Percentiles rank a stretch among this genome's conserved stretches.
phyloP scores from a whole-genome alignment of 2,797 vertebrate genomes.

The Aulostomus chinensis region DNA sequence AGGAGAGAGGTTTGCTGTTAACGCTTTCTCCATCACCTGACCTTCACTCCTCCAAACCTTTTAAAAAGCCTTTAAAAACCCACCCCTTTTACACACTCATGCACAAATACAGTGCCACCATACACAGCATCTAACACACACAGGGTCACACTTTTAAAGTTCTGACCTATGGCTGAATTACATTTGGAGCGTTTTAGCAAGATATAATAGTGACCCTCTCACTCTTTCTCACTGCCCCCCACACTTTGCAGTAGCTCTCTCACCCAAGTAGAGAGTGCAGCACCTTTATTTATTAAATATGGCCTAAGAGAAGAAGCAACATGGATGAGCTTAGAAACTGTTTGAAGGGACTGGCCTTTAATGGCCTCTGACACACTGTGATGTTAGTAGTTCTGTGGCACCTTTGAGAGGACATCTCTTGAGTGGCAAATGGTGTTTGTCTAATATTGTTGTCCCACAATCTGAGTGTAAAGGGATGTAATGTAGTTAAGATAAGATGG shows the following conservation, averaged over 20 bases:
- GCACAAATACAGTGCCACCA: constrained; percentile 35
- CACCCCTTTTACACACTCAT: constrained; percentile 53
- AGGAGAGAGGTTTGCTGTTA: constrained; percentile 67
- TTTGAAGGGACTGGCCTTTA: constrained; percentile 60
- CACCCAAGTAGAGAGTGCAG: constrained; percentile 51
- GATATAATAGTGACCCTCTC: constrained; percentile 75
- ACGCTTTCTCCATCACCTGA: constrained; percentile 75
- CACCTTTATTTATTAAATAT: constrained; percentile 82
- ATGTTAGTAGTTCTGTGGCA: too few species aligned
- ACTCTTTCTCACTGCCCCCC: constrained; percentile 38
- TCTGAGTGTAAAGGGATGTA: constrained; percentile 25
- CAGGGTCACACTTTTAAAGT: constrained; percentile 73
- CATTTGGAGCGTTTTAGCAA: constrained; percentile 78
- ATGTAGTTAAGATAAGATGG: too few species aligned
- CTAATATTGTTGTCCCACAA: constrained; percentile 31
- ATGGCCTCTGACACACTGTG: too few species aligned
- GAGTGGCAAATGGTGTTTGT: constrained; percentile 56
- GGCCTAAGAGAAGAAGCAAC: constrained; percentile 61
- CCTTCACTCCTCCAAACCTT: constrained; percentile 79
- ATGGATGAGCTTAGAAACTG: constrained; percentile 57
- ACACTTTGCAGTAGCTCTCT: constrained; percentile 61
- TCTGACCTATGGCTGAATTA: constrained; percentile 78
- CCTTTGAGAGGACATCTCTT: constrained; percentile 45
- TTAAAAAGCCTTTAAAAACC: constrained; percentile 80
- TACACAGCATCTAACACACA: constrained; percentile 45